phyloP scores from a whole-genome alignment of 2,113 vertebrate genomes.

The Sinocyclocheilus anshuiensis region DNA sequence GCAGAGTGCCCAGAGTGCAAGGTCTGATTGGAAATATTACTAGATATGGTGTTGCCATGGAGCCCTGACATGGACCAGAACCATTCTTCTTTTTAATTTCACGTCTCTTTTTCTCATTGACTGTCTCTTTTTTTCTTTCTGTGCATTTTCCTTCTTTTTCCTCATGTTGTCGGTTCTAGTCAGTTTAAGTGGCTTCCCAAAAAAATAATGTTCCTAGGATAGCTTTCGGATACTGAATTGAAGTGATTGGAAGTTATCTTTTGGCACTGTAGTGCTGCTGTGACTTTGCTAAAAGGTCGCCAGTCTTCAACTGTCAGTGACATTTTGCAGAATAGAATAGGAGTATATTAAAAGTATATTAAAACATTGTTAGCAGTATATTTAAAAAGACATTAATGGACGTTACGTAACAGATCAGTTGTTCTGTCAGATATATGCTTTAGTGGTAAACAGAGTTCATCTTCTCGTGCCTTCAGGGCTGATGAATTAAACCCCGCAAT shows the following conservation, averaged over 20 bases:
- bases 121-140: conserved; percentile 13
- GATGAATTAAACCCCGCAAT: conserved; percentile 72
- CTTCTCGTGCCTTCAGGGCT: conserved; percentile 74
- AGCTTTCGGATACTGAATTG: conserved; percentile 5
- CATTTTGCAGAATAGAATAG: too few species aligned
- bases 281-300: too few species aligned
- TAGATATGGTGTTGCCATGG: conserved; percentile 48
- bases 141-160: not conserved
- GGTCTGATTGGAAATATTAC: conserved; percentile 44
- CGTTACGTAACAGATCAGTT: too few species aligned
- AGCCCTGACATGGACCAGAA: not conserved
- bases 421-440: too few species aligned
- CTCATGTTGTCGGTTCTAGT: not conserved
- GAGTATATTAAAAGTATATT: too few species aligned
- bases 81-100: not conserved
- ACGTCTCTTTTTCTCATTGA: not conserved
- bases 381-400: too few species aligned
- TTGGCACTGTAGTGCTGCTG: too few species aligned
- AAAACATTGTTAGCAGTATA: too few species aligned
- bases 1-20: conserved; percentile 1
- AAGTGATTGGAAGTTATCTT: too few species aligned
- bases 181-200: not conserved
- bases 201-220: conserved; percentile 22
- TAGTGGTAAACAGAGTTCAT: conserved; percentile 80
- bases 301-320: too few species aligned